phyloP scores from a whole-genome alignment of 2,797 vertebrate species.

The Salmo trutta region DNA sequence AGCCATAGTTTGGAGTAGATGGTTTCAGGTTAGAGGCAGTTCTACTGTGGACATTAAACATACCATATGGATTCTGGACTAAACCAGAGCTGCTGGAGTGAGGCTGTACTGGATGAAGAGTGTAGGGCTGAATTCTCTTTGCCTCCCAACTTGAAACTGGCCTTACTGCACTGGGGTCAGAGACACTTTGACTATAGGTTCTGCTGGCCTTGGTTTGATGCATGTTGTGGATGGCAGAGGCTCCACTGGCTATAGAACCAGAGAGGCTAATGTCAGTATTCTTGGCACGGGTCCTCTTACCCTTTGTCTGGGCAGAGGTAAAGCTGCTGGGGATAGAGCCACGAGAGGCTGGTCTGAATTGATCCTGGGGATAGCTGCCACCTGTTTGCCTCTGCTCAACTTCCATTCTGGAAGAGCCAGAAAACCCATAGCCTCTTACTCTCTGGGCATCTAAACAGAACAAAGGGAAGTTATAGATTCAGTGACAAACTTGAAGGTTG shows the following conservation, averaged over 20 bases:
- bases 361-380: background rate
- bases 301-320: background rate
- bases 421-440: background rate
- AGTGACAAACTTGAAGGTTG: background rate
- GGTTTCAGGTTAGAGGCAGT: background rate
- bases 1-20: too few species aligned
- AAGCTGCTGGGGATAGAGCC: background rate
- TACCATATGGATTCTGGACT: background rate
- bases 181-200: background rate
- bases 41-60: background rate
- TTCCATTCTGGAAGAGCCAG: background rate
- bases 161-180: background rate
- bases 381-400: background rate
- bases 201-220: background rate
- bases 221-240: background rate
- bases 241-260: slow-evolving; percentile 1
- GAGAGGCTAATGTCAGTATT: background rate
- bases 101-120: background rate
- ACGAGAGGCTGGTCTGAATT: background rate
- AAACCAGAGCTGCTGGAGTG: background rate
- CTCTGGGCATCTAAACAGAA: background rate
- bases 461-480: background rate
- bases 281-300: background rate
- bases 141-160: background rate
- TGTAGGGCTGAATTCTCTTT: background rate